Conservation (phyloP, 2,113 vertebrate genomes). For the Apodemus sylvaticus region DNA sequence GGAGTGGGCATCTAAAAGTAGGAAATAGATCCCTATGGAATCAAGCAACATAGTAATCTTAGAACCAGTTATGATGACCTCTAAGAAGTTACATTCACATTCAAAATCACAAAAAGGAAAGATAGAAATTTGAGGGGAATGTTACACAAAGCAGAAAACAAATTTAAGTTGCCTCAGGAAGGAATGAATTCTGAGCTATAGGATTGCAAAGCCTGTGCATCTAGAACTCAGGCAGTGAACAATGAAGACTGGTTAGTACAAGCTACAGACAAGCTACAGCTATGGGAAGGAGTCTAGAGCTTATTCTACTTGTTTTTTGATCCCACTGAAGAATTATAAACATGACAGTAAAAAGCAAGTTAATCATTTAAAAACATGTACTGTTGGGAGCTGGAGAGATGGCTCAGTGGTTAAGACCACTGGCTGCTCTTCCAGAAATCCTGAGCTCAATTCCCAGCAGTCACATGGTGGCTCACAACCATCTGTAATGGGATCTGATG, state of each 20-base stretch:
- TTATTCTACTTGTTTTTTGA: background rate
- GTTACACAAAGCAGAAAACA: background rate
- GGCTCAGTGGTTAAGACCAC: too few species aligned
- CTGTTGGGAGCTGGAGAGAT: too few species aligned
- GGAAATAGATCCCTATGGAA: background rate
- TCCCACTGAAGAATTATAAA: background rate
- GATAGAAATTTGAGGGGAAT: background rate
- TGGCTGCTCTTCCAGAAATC: too few species aligned
- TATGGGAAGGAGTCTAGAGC: background rate
- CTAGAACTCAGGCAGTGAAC: background rate
- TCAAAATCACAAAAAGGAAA: background rate
- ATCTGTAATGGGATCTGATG: too few species aligned
- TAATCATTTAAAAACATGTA: too few species aligned
- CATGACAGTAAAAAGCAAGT: background rate
- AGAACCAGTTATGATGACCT: background rate
- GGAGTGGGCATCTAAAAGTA: background rate
- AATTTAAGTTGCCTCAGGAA: background rate
- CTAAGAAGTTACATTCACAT: background rate
- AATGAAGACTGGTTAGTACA: slow-evolving; percentile 4
- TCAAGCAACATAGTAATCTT: background rate
- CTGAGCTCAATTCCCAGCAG: too few species aligned
- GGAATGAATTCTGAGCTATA: background rate
- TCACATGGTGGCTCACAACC: too few species aligned
- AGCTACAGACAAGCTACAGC: background rate
- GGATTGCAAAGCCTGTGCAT: background rate